Evolutionary conservation across 1,140 invertebrate genomes (phyloP).

Genomic region (Telenomus remus): DNA sequence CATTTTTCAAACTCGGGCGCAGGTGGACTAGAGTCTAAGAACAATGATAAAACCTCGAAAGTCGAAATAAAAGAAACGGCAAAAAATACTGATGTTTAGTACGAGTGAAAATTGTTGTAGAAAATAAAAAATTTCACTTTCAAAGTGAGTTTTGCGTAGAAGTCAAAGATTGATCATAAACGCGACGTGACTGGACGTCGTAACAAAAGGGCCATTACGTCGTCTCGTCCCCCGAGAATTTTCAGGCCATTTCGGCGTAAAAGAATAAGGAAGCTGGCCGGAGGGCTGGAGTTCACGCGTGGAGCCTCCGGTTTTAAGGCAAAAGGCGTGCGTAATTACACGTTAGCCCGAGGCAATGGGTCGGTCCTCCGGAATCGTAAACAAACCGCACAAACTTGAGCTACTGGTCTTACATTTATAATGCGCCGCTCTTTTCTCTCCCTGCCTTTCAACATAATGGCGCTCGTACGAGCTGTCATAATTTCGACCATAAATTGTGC

Average conservation of each 20-base stretch:
- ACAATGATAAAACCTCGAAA: slow-evolving; percentile 55
- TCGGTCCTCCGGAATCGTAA: slow-evolving; percentile 69
- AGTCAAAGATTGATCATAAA: slow-evolving; percentile 44
- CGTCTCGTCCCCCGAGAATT: slow-evolving; percentile 58
- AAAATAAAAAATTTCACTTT: slow-evolving; percentile 25
- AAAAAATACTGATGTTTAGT: too few species aligned
- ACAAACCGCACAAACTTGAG: slow-evolving; percentile 65
- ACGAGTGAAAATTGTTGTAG: neutral
- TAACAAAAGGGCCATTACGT: slow-evolving; percentile 62
- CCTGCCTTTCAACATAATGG: slow-evolving; percentile 69
- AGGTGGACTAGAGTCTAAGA: slow-evolving; percentile 63
- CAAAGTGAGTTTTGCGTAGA: slow-evolving; percentile 25
- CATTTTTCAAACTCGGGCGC: slow-evolving; percentile 69
- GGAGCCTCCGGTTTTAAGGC: slow-evolving; percentile 55
- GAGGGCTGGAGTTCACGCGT: slow-evolving; percentile 37
- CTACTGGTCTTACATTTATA: slow-evolving; percentile 74
- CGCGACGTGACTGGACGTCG: slow-evolving; percentile 46
- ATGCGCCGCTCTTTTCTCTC: slow-evolving; percentile 59
- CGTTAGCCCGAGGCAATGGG: slow-evolving; percentile 68
- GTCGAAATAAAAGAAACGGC: slow-evolving; percentile 24
- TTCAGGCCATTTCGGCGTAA: slow-evolving; percentile 57
- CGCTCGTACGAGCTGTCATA: slow-evolving; percentile 67
- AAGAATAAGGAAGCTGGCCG: slow-evolving; percentile 60
- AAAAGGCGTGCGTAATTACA: slow-evolving; percentile 72
- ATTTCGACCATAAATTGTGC: slow-evolving; percentile 60